These are phyloP conservation scores for Pagrus major DNA, from an alignment of 2,113 vertebrate species.

Conservation along the genomic window DNA sequence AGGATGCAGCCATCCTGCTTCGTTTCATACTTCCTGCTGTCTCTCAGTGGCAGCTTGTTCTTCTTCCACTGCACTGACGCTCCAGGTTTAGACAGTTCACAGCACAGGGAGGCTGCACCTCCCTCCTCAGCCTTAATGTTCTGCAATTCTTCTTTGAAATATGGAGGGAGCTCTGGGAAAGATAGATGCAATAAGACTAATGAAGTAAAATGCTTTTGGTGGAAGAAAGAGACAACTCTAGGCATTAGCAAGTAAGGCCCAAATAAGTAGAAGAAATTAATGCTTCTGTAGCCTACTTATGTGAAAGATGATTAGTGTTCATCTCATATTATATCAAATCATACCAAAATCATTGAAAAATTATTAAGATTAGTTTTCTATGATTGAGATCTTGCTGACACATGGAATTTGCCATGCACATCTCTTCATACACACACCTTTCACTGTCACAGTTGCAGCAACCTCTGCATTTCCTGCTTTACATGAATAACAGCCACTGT, in stretches of 20 bases:
- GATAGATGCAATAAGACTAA: not conserved
- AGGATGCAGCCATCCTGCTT: slow-evolving; percentile 67
- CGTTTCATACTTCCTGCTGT: slow-evolving; percentile 71
- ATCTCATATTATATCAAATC: not conserved
- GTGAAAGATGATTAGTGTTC: not conserved
- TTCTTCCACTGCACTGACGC: slow-evolving; percentile 71
- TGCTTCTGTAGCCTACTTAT: not conserved
- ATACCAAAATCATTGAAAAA: not conserved
- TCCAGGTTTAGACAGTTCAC: slow-evolving; percentile 70
- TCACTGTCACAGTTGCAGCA: slow-evolving; percentile 75
- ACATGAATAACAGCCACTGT: slow-evolving; percentile 73
- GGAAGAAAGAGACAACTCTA: not conserved
- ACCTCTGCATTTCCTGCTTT: slow-evolving; percentile 52
- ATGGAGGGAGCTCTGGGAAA: slow-evolving; percentile 56
- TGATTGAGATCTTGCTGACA: not conserved
- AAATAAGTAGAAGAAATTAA: not conserved
- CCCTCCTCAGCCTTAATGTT: slow-evolving; percentile 49
- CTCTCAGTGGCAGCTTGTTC: slow-evolving; percentile 70
- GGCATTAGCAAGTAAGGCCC: not conserved
- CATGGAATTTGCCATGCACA: not conserved
- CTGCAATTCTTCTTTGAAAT: slow-evolving; percentile 52
- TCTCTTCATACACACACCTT: slow-evolving; percentile 75
- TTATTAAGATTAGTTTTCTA: not conserved
- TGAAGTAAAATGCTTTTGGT: too few relatives aligned
- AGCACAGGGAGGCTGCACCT: slow-evolving; percentile 29